These are phyloP conservation scores for Acanthurus tractus DNA, from an alignment of 2,797 vertebrate genomes.

Conservation along the genomic window DNA sequence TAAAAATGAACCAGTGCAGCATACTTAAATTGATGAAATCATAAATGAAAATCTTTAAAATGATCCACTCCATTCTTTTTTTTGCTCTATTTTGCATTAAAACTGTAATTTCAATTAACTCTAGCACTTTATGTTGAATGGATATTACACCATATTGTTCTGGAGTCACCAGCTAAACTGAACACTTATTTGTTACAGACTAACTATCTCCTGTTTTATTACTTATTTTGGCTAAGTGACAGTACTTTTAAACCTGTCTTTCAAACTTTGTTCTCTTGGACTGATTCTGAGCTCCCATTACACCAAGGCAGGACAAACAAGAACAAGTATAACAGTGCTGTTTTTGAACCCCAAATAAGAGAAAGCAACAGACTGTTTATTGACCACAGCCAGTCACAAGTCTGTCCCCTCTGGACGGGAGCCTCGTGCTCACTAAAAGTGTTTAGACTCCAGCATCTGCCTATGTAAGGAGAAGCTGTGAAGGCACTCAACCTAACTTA, in stretches of 20 bases:
- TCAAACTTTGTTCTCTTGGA: neutral
- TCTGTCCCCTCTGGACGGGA: conserved; percentile 17
- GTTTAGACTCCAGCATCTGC: conserved; percentile 55
- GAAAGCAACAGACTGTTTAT: conserved; percentile 35
- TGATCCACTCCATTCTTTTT: neutral
- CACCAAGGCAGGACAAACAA: neutral
- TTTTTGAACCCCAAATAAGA: conserved; percentile 16
- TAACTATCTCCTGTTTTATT: neutral
- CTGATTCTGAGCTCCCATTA: neutral
- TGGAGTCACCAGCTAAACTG: neutral
- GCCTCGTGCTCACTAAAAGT: conserved; percentile 25
- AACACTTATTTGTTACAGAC: neutral
- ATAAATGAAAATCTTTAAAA: neutral
- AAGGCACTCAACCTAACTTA: conserved; percentile 43
- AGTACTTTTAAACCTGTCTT: neutral
- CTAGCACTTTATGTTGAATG: neutral
- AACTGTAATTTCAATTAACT: neutral
- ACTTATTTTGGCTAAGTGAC: neutral
- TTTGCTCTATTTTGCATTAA: neutral
- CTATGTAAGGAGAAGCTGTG: conserved; percentile 70
- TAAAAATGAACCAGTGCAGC: neutral
- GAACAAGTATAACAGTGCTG: neutral
- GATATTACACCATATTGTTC: neutral
- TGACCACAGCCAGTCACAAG: conserved; percentile 27
- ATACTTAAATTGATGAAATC: neutral